Conservation (phyloP, 2,113 vertebrate genomes). For the Fulmarus glacialis region DNA sequence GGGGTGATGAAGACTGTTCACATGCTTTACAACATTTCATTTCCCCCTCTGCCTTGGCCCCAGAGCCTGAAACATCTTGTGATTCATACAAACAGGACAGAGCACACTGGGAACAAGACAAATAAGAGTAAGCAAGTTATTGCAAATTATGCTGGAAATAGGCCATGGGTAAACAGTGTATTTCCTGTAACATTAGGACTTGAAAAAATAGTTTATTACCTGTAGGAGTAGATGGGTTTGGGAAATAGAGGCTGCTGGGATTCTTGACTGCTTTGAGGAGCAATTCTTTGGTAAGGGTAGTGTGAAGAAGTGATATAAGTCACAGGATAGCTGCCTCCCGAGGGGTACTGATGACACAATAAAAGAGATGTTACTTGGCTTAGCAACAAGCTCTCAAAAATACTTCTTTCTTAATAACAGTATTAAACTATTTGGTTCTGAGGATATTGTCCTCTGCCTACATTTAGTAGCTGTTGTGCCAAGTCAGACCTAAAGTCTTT, state of each 20-base stretch:
- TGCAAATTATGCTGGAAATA: not conserved
- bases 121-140: not conserved
- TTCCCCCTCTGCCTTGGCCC: not conserved
- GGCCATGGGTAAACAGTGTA: not conserved
- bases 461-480: not conserved
- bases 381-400: not conserved
- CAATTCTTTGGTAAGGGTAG: constrained; percentile 83
- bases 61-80: not conserved
- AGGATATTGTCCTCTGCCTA: not conserved
- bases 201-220: constrained; percentile 72
- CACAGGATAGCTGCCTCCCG: constrained; percentile 76
- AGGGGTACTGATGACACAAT: constrained; percentile 75
- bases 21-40: not conserved
- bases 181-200: constrained; percentile 14
- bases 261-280: constrained; percentile 78
- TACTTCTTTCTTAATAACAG: not conserved
- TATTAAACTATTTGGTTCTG: not conserved
- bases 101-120: not conserved
- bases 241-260: constrained; percentile 85
- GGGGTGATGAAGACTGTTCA: not conserved
- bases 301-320: constrained; percentile 77
- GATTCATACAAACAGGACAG: not conserved
- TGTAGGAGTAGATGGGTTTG: constrained; percentile 98
- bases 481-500: not conserved
- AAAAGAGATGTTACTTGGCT: not conserved